phyloP scores from a whole-genome alignment of 1,140 invertebrate genomes.

The Carposina sasakii region DNA sequence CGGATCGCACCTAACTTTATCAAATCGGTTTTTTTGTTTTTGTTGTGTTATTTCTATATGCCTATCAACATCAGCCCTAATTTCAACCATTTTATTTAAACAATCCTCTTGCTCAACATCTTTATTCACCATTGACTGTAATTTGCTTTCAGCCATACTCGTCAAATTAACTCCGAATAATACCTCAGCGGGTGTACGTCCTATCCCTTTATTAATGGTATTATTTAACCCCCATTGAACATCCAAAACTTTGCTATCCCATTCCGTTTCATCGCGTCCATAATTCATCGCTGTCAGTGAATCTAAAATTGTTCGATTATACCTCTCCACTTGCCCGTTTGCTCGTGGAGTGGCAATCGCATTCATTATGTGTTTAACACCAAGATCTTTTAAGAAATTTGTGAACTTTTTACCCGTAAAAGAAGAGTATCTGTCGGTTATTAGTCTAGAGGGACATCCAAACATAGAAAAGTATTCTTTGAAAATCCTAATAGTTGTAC shows the following conservation, averaged over 20 bases:
- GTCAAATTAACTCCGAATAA: conserved; percentile 7
- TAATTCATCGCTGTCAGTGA: conserved; percentile 1
- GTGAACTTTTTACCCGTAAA: not conserved
- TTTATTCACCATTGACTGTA: not conserved
- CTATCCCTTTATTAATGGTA: conserved; percentile 10
- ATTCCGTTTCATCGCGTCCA: conserved; percentile 3
- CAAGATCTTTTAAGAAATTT: not conserved
- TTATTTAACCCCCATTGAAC: conserved; percentile 14
- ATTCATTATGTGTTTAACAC: not conserved
- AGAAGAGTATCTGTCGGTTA: conserved; percentile 3
- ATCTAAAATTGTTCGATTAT: conserved; percentile 1
- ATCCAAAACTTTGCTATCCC: conserved; percentile 8
- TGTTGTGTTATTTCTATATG: not conserved
- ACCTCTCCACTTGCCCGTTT: conserved; percentile 4
- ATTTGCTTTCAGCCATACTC: not conserved
- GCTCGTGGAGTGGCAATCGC: not conserved
- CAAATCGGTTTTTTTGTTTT: not conserved
- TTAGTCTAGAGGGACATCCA: not conserved
- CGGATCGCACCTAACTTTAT: not conserved
- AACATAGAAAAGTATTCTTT: not conserved
- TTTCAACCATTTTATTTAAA: not conserved
- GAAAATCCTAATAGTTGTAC: not conserved
- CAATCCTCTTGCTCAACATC: not conserved
- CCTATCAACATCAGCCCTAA: not conserved
- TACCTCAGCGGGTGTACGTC: conserved; percentile 5